phyloP scores from a whole-genome alignment of 2,888 invertebrate species.

The Dasypogon diadema region DNA sequence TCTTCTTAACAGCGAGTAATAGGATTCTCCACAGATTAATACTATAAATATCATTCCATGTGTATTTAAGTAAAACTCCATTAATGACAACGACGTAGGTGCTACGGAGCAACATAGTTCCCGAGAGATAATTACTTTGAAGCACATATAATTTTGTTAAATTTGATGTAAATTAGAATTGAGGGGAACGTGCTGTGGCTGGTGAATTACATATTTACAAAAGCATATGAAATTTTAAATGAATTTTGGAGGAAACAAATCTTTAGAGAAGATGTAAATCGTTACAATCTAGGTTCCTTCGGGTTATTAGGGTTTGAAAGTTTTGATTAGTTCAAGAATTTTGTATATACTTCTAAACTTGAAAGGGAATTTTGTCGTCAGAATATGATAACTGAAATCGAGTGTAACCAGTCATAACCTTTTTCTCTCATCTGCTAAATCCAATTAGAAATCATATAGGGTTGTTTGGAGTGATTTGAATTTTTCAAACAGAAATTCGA shows the following conservation, averaged over 20 bases:
- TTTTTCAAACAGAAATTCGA: too few species aligned
- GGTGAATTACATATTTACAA: slow-evolving; percentile 24
- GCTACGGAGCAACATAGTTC: too few species aligned
- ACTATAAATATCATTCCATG: background rate
- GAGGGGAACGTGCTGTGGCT: background rate
- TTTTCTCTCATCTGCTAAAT: background rate
- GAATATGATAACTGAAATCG: too few species aligned
- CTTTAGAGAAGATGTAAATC: slow-evolving; percentile 21
- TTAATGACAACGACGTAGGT: too few species aligned
- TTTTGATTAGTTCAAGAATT: background rate
- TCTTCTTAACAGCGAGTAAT: too few species aligned
- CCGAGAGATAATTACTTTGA: background rate
- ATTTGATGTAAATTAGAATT: background rate
- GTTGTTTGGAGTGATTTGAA: too few species aligned
- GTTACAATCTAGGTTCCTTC: background rate
- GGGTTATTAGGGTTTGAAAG: slow-evolving; percentile 5
- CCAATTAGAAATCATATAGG: background rate
- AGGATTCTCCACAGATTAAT: background rate
- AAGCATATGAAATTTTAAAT: slow-evolving; percentile 9
- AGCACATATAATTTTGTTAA: background rate
- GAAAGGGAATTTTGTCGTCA: background rate
- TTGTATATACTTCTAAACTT: background rate
- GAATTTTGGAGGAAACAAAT: slow-evolving; percentile 7
- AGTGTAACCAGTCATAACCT: background rate
- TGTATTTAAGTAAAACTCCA: background rate